Conservation (phyloP, 1,140 invertebrate genomes). For the Bursaphelenchus mucronatus region DNA sequence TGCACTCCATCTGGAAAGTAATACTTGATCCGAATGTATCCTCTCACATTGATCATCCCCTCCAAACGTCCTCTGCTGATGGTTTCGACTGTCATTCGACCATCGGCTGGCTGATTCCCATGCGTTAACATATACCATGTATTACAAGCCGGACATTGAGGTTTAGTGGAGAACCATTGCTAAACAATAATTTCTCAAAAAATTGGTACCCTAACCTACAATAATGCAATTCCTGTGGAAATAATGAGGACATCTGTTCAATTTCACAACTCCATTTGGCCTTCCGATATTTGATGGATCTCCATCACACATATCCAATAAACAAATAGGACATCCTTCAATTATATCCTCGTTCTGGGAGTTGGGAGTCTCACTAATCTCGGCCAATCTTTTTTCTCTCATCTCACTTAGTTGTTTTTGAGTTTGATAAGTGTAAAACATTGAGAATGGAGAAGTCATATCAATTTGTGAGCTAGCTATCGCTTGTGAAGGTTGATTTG, state of each 20-base stretch:
- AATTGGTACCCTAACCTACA: no score
- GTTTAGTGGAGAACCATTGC: slow-evolving; percentile 9
- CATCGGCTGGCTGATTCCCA: slow-evolving; percentile 15
- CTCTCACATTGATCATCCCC: slow-evolving; percentile 6
- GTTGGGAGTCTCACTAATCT: background rate
- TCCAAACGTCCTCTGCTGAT: slow-evolving; percentile 1
- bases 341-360: background rate
- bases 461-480: background rate
- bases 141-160: slow-evolving; percentile 18
- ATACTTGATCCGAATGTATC: slow-evolving; percentile 23
- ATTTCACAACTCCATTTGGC: slow-evolving; percentile 10
- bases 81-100: slow-evolving; percentile 2
- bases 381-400: background rate
- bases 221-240: slow-evolving; percentile 16
- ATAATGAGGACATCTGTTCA: slow-evolving; percentile 4
- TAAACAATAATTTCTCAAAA: no score
- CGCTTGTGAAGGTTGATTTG: background rate
- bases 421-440: background rate
- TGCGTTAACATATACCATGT: background rate
- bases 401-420: background rate
- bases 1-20: slow-evolving; percentile 23
- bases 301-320: slow-evolving; percentile 13
- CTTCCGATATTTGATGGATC: background rate
- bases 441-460: background rate
- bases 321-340: slow-evolving; percentile 12